Evolutionary conservation across 2,888 invertebrate species (phyloP).

Genomic region (Notodonta ziczac): DNA sequence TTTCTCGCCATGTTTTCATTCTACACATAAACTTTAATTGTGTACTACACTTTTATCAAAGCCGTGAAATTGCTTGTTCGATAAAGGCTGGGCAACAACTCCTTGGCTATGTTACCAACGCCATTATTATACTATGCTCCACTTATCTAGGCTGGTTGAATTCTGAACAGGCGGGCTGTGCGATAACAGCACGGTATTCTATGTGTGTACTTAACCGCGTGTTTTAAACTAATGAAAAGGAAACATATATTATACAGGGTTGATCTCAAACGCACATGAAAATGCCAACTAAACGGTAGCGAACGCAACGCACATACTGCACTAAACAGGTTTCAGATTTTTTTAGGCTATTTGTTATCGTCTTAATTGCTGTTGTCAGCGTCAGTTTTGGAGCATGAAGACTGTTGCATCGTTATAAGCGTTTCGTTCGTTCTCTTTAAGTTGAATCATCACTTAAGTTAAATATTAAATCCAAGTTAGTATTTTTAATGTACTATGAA

Average conservation of each 20-base stretch:
- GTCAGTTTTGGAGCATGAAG: too few relatives aligned
- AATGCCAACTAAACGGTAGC: too few relatives aligned
- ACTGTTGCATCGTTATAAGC: too few relatives aligned
- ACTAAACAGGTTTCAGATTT: too few relatives aligned
- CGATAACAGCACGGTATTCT: slow-evolving; percentile 27
- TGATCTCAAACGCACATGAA: too few relatives aligned
- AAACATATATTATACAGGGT: neutral
- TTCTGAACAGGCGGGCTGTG: slow-evolving; percentile 39
- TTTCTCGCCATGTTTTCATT: neutral
- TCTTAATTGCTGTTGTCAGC: too few relatives aligned
- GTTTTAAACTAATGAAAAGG: neutral
- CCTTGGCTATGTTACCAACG: neutral
- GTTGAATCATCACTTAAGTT: too few relatives aligned
- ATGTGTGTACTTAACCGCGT: neutral
- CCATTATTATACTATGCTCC: slow-evolving; percentile 3
- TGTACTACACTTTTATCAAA: neutral
- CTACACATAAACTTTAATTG: neutral
- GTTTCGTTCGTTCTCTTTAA: too few relatives aligned
- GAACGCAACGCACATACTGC: too few relatives aligned
- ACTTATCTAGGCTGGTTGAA: slow-evolving; percentile 24
- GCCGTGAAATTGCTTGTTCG: neutral
- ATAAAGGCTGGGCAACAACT: neutral
- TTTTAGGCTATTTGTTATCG: too few relatives aligned
- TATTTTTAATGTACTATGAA: too few relatives aligned
- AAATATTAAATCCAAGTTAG: too few relatives aligned